A percentile compares a stretch with the other conserved stretches of the same genome.
These are phyloP conservation scores for Simalia tracyae DNA, from an alignment of 2,797 vertebrate species.

Conservation along the genomic window DNA sequence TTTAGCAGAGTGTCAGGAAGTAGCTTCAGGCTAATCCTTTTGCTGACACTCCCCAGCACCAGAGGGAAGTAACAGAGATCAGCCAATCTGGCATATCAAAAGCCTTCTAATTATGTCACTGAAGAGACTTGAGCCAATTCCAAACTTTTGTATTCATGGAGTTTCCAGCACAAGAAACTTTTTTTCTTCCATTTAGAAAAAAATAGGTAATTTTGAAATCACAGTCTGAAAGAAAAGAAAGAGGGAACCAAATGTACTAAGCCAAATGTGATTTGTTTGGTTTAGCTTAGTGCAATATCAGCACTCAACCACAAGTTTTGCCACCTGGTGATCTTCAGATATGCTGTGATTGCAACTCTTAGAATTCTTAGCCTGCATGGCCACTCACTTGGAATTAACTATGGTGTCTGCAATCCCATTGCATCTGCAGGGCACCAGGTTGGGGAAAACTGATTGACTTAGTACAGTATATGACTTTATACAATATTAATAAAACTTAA, in stretches of 20 bases:
- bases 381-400: neutral
- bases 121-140: slow-evolving; percentile 63
- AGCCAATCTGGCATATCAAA: slow-evolving; percentile 72
- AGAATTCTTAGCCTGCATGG: neutral
- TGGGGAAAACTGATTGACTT: neutral
- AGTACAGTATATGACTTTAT: neutral
- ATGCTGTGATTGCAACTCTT: neutral
- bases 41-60: slow-evolving; percentile 68
- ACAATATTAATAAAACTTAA: neutral
- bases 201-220: slow-evolving; percentile 50
- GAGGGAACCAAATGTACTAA: neutral
- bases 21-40: slow-evolving; percentile 71
- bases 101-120: slow-evolving; percentile 73
- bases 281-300: neutral
- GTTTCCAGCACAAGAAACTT: slow-evolving; percentile 61
- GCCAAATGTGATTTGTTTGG: neutral
- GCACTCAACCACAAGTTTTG: neutral
- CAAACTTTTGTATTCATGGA: slow-evolving; percentile 67
- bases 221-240: slow-evolving; percentile 28
- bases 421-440: neutral
- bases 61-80: slow-evolving; percentile 68
- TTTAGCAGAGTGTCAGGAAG: slow-evolving; percentile 72
- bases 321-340: neutral
- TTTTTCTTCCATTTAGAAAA: neutral
- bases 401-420: neutral